Conservation (phyloP, 2,113 vertebrate species). For the Nibea coibor region DNA sequence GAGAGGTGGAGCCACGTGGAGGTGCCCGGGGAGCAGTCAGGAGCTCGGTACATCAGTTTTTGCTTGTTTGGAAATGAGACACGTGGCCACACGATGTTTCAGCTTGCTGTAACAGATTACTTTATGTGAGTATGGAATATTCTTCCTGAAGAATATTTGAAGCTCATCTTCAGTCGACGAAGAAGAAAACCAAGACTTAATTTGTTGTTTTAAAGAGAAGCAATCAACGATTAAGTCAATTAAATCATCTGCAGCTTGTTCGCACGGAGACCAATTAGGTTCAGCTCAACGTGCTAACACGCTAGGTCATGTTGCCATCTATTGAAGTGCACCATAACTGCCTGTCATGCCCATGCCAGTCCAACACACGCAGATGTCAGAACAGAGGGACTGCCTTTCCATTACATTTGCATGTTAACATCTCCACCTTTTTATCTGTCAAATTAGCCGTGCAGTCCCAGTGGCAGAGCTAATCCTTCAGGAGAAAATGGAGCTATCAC, state of each 20-base stretch:
- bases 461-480: constrained; percentile 27
- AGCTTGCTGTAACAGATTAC: not conserved
- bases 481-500: constrained; percentile 23
- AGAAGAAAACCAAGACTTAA: too few relatives aligned
- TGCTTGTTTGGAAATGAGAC: too few relatives aligned
- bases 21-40: too few relatives aligned
- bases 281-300: not conserved
- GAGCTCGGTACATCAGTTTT: too few relatives aligned
- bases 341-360: not conserved
- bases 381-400: not conserved
- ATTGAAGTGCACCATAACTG: not conserved
- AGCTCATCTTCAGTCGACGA: too few relatives aligned
- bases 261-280: not conserved
- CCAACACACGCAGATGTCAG: not conserved
- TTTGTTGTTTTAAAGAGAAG: too few relatives aligned
- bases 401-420: constrained; percentile 34
- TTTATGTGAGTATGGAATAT: too few relatives aligned
- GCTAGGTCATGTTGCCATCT: not conserved
- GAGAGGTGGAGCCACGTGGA: too few relatives aligned
- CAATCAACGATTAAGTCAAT: too few relatives aligned
- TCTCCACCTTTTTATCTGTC: constrained; percentile 45
- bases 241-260: constrained; percentile 9
- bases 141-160: too few relatives aligned
- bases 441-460: constrained; percentile 31
- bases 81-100: not conserved